Base-by-base conservation (phyloP, 2,888 invertebrate species). In the Lutraria lutraria region DNA sequence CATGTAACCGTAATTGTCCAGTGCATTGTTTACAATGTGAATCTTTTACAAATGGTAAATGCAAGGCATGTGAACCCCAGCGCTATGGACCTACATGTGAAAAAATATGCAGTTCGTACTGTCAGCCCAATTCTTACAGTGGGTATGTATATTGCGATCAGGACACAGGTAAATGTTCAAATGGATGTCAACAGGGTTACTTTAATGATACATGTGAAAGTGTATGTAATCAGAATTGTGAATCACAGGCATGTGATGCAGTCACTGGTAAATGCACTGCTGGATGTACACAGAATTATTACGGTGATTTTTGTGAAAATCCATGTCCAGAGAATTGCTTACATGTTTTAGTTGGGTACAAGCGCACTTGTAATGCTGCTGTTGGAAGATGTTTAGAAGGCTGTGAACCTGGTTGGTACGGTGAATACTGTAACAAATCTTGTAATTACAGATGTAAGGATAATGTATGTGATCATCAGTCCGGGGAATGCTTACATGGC, bases 51-150 rank as follows among this genome's bases (percentile, higher is more conserved):
- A 84, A 88, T 43, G 87, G 91, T 54, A 81, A 56, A 16, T 93
- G 94, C 87, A 63, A 86, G 1, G 83, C 79, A 15, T 93, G 93
- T 87, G 86, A 91, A 68, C 82, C 92, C 25, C 90, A 90, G 13
- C 90, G 81, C 80, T 93, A 91, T 88, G 94, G 94, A 15, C 53
- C 53, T 0, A 63, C 60, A 12, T 94, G 94, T 91, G 90, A 93
- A 21, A 60, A 60, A 13, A 53, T 68, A 21, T 93, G 93, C 80
- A 89, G 87, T 81, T 16, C 12, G 2, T 52, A 90, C 29, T 92
- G 92, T 81, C 83, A 84, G 31, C 83, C 88, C n/a, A 87, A 80
- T 52, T 31, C 53, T 34, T 87, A 88, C 34, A 87, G 85, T 76
- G 86, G 85, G 68, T 89, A 83, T 68, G 31, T 87, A 13, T 90